Evolutionary conservation across 2,113 vertebrate species (phyloP), one percentile per base, ranked within the genome.

Genomic region (Hydrochoerus hydrochaeris): DNA sequence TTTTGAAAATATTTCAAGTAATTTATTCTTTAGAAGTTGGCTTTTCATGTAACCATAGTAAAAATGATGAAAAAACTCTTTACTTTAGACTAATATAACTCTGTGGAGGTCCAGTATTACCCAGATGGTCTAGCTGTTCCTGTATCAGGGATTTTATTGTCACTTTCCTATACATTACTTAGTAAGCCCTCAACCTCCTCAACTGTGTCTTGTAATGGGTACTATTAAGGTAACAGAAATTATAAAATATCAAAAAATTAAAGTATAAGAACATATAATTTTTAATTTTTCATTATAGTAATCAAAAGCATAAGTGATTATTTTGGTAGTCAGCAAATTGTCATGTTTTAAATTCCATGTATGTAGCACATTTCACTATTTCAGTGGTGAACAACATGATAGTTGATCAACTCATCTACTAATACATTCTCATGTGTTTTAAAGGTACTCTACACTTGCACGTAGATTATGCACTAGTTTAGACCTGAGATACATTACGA

Each of bases 261-360:
- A 80, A 92, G 49, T n/a, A 94, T 62, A 14, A 95, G 77, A 83
- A 97, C 13, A 58, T 94, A 77, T 91, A 94, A 95, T 95, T 57
- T 57, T 95, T 73, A 87, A 77, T 96, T 78, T 96, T 94, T 95
- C 60, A 81, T 93, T 97, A 97, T 80, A 95, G 96, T 80, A 46
- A 89, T 89, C 1, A 85, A 38, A 97, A 90, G 44, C 17, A 57
- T 20, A 95, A 35, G 22, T 93, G 69, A 88, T 95, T 94, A 49
- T 65, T 91, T 78, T 46, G 22, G 65, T 84, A 92, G 88, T 90
- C 28, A 95, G 82, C 85, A 85, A 14, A 57, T 38, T 95, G 35
- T 0, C 3, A 57, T 71, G 20, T 75, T 94, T 85, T 88, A 93
- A 85, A 96, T 97, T 85, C 52, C 75, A 97, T 58, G 58, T 92